A percentile compares a stretch with the other conserved stretches of the same genome.
phyloP scores from a whole-genome alignment of 1,140 invertebrate genomes.

The Ylistrum balloti region DNA sequence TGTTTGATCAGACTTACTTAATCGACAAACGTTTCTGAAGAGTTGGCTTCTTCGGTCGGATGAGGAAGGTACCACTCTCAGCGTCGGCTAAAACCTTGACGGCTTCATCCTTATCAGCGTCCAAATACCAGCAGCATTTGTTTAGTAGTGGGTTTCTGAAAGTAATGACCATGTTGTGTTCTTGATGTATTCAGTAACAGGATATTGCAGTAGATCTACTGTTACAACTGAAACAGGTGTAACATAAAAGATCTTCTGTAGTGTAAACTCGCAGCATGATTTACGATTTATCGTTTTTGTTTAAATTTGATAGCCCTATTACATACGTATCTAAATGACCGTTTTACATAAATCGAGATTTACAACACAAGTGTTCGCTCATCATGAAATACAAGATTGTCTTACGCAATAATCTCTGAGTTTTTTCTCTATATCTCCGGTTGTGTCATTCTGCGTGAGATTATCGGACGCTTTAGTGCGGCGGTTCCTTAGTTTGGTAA shows the following conservation, averaged over 20 bases:
- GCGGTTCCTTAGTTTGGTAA: not conserved
- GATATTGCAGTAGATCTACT: too few species aligned
- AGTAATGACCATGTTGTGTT: not conserved
- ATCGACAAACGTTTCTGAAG: not conserved
- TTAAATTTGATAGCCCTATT: too few species aligned
- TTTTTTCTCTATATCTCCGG: not conserved
- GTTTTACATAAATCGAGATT: too few species aligned
- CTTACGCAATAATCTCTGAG: not conserved
- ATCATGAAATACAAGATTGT: too few species aligned
- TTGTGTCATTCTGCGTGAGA: not conserved
- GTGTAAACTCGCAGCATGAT: too few species aligned
- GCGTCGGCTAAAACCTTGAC: constrained; percentile 88
- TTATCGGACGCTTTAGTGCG: not conserved
- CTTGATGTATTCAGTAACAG: too few species aligned
- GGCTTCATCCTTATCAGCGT: constrained; percentile 90
- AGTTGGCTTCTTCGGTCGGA: constrained; percentile 85
- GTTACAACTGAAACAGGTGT: too few species aligned
- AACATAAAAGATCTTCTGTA: too few species aligned
- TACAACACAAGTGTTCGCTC: too few species aligned
- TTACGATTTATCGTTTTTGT: too few species aligned
- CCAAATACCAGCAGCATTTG: constrained; percentile 87
- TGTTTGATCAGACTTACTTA: not conserved
- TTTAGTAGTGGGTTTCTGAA: not conserved
- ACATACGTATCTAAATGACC: too few species aligned
- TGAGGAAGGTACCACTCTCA: constrained; percentile 95